phyloP scores from a whole-genome alignment of 2,113 vertebrate genomes.

The Neolamprologus ventralis region DNA sequence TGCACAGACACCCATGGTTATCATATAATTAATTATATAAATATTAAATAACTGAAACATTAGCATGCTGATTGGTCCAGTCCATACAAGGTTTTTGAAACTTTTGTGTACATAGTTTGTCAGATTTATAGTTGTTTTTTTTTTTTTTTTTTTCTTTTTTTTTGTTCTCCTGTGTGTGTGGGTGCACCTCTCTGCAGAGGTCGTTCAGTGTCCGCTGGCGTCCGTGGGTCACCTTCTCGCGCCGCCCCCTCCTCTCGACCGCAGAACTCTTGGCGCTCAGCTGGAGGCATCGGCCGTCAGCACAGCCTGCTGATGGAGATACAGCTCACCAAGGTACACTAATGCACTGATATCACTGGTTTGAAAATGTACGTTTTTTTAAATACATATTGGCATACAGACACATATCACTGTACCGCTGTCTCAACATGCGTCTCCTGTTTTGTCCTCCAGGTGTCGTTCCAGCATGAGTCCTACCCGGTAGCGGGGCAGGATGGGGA shows the following conservation, averaged over 20 bases:
- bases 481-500: slow-evolving; percentile 53
- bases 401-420: not conserved
- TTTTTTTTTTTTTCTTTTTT: not conserved
- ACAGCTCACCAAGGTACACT: slow-evolving; percentile 81
- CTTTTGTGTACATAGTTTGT: not conserved
- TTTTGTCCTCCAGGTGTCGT: slow-evolving; percentile 75
- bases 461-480: slow-evolving; percentile 84
- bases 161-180: not conserved
- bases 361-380: not conserved
- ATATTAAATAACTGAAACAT: not conserved
- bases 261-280: slow-evolving; percentile 86
- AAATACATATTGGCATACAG: not conserved
- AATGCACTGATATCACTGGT: not conserved
- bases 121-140: not conserved
- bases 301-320: slow-evolving; percentile 88
- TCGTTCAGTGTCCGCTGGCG: slow-evolving; percentile 53
- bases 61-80: not conserved
- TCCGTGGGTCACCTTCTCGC: slow-evolving; percentile 79
- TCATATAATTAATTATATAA: not conserved
- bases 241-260: slow-evolving; percentile 73
- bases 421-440: not conserved
- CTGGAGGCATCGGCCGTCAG: slow-evolving; percentile 80
- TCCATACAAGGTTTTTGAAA: not conserved
- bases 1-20: not conserved
- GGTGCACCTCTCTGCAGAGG: slow-evolving; percentile 35